Percentiles rank a stretch among this genome's conserved stretches.
These are phyloP conservation scores for Drosophila murphyi DNA, from an alignment of 1,140 invertebrate species.

Conservation along the genomic window DNA sequence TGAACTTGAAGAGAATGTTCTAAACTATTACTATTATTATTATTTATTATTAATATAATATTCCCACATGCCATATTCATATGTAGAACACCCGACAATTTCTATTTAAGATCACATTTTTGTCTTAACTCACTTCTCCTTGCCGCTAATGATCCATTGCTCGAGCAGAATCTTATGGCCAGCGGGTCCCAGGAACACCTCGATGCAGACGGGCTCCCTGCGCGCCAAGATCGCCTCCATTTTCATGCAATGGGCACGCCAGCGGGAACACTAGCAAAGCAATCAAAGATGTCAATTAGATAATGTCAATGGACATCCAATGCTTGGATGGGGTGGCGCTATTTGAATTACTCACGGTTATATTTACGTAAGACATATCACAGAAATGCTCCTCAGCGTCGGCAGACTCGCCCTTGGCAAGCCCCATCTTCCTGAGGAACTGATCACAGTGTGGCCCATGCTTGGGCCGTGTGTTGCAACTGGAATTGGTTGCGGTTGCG, in stretches of 20 bases:
- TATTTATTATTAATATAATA: too few species aligned
- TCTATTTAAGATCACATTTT: neutral
- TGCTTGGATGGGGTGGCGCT: neutral
- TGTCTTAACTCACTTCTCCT: slow-evolving; percentile 69
- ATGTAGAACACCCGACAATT: neutral
- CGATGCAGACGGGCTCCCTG: slow-evolving; percentile 80
- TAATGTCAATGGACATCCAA: too few species aligned
- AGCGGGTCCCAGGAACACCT: slow-evolving; percentile 83
- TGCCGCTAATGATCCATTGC: slow-evolving; percentile 82
- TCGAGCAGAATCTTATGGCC: slow-evolving; percentile 80
- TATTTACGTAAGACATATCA: slow-evolving; percentile 84
- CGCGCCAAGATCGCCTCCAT: slow-evolving; percentile 78
- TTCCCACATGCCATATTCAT: too few species aligned
- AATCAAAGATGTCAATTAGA: neutral
- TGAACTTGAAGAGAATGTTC: too few species aligned
- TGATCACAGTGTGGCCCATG: slow-evolving; percentile 84
- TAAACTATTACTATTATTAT: too few species aligned
- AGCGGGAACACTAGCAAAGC: slow-evolving; percentile 74
- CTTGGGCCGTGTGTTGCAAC: slow-evolving; percentile 58
- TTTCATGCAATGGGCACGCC: slow-evolving; percentile 78
- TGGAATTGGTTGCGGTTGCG: slow-evolving; percentile 27
- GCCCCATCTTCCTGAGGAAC: slow-evolving; percentile 84
- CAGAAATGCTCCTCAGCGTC: slow-evolving; percentile 84
- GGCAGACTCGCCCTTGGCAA: slow-evolving; percentile 74
- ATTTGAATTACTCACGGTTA: slow-evolving; percentile 68